phyloP scores from a whole-genome alignment of 1,140 invertebrate species.

The Drosophila varians region DNA sequence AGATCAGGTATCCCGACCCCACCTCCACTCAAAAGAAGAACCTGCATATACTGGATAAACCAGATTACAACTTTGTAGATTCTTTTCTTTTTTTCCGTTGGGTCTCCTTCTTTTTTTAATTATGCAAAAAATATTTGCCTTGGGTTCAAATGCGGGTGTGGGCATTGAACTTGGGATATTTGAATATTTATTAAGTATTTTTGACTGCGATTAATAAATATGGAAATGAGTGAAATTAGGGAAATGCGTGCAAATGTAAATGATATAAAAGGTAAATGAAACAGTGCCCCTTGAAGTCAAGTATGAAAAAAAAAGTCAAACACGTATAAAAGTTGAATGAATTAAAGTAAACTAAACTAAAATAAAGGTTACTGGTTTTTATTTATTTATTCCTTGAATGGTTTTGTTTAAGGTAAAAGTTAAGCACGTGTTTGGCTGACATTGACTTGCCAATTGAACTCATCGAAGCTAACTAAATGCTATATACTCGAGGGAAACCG shows the following conservation, averaged over 20 bases:
- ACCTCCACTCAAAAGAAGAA: background rate
- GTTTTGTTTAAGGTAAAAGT: background rate
- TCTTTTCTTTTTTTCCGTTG: conserved; percentile 4
- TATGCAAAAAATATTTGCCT: conserved; percentile 40
- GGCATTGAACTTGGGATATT: conserved; percentile 49
- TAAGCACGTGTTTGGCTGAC: conserved; percentile 45
- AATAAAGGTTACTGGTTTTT: background rate
- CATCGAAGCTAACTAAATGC: background rate
- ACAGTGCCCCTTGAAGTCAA: no score
- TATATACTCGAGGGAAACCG: background rate
- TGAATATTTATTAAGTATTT: conserved; percentile 23
- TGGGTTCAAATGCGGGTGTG: conserved; percentile 19
- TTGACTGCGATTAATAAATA: conserved; percentile 1
- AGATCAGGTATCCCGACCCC: background rate
- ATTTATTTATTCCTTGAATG: background rate
- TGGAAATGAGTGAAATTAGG: background rate
- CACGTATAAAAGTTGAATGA: no score
- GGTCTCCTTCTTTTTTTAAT: conserved; percentile 17
- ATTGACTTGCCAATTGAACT: conserved; percentile 71
- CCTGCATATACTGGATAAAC: conserved; percentile 54
- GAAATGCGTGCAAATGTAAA: background rate
- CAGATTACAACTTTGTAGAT: conserved; percentile 59
- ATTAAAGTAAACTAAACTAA: no score
- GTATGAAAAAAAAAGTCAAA: no score
- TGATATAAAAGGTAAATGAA: no score